Conservation (phyloP, 2,888 invertebrate genomes). For the Euspilapteryx auroguttella region DNA sequence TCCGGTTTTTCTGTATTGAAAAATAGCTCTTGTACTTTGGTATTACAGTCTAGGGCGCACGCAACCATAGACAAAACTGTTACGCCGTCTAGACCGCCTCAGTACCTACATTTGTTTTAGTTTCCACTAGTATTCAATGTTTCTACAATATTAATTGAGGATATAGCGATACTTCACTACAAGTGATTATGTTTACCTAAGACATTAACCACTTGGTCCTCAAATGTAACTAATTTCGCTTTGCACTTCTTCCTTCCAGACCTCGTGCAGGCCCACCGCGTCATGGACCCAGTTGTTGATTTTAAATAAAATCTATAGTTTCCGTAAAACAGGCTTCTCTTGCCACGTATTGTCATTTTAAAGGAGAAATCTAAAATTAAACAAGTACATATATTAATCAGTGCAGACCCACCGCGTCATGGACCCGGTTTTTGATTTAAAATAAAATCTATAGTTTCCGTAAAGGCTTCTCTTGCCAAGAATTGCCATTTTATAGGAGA, state of each 20-base stretch:
- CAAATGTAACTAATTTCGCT: not conserved
- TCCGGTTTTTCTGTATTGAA: too few relatives aligned
- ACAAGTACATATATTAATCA: too few relatives aligned
- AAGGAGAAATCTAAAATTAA: too few relatives aligned
- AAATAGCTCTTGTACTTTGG: too few relatives aligned
- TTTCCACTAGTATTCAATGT: too few relatives aligned
- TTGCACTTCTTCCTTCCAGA: not conserved
- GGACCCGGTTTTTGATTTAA: not conserved
- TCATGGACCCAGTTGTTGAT: too few relatives aligned
- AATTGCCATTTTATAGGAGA: not conserved
- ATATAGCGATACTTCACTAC: too few relatives aligned
- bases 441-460: not conserved
- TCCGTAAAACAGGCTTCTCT: not conserved
- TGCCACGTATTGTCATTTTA: not conserved
- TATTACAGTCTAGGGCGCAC: too few relatives aligned
- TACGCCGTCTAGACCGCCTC: too few relatives aligned
- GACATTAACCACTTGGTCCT: not conserved
- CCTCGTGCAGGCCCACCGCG: not conserved
- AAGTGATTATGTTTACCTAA: conserved; percentile 3
- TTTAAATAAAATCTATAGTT: not conserved
- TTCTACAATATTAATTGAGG: too few relatives aligned
- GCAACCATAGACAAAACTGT: too few relatives aligned
- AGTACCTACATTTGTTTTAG: too few relatives aligned
- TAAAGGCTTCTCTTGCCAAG: not conserved
- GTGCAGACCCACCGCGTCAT: not conserved